Percentiles rank a stretch among this genome's conserved stretches.
These are phyloP conservation scores for Luehdorfia chinensis DNA, from an alignment of 1,140 invertebrate genomes.

Conservation along the genomic window DNA sequence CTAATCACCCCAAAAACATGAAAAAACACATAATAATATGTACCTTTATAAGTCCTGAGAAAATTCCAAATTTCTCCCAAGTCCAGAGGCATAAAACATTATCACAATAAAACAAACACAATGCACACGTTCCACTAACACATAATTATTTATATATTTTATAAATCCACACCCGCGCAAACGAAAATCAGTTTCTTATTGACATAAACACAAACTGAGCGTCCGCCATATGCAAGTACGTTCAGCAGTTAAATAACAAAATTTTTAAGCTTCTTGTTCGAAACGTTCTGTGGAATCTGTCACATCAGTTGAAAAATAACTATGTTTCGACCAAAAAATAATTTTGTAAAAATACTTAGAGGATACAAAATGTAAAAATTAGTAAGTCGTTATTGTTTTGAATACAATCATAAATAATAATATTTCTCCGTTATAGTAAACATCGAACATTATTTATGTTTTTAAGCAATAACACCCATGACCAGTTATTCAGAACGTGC, in stretches of 20 bases:
- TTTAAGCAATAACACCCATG: too few species aligned
- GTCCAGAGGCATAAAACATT: constrained; percentile 64
- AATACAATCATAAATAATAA: too few species aligned
- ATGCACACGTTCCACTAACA: constrained; percentile 64
- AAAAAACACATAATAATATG: constrained; percentile 45
- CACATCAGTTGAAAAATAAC: neutral
- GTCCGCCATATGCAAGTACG: constrained; percentile 73
- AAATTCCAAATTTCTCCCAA: constrained; percentile 51
- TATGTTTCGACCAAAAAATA: neutral
- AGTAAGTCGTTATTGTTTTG: too few species aligned
- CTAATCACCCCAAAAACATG: neutral
- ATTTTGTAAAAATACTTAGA: constrained; percentile 1
- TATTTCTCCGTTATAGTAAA: too few species aligned
- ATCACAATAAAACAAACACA: constrained; percentile 63
- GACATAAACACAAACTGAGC: constrained; percentile 76
- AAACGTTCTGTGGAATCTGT: constrained; percentile 22
- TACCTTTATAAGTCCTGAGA: constrained; percentile 66
- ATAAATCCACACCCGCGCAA: constrained; percentile 72
- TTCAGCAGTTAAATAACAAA: constrained; percentile 56
- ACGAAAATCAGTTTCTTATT: constrained; percentile 73
- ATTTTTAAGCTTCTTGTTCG: constrained; percentile 35
- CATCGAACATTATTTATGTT: too few species aligned
- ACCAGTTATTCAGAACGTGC: constrained; percentile 53
- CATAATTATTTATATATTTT: constrained; percentile 58
- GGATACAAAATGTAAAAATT: neutral